phyloP scores from a whole-genome alignment of 2,113 vertebrate species.

The Donacobius atricapilla region DNA sequence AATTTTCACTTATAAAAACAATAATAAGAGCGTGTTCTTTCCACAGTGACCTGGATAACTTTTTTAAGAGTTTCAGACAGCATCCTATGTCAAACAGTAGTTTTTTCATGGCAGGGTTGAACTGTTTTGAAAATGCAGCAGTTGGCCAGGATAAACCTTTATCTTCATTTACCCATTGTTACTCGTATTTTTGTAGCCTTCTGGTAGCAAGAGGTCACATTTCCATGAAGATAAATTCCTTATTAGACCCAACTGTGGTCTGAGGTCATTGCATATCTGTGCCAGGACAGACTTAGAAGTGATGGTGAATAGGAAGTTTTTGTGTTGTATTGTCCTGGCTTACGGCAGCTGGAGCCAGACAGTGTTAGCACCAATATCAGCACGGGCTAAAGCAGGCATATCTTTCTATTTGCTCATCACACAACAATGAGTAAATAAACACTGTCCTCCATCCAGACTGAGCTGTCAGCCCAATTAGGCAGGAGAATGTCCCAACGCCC shows the following conservation, averaged over 20 bases:
- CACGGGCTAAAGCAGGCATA: slow-evolving; percentile 71
- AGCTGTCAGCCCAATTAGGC: slow-evolving; percentile 87
- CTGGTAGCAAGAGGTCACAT: slow-evolving; percentile 68
- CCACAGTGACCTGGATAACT: background rate
- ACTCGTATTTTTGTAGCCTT: slow-evolving; percentile 60
- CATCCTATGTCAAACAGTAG: background rate
- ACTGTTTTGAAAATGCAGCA: slow-evolving; percentile 52
- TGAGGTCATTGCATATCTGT: slow-evolving; percentile 75
- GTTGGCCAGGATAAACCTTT: slow-evolving; percentile 65
- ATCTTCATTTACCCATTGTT: slow-evolving; percentile 72
- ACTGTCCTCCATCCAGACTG: slow-evolving; percentile 74
- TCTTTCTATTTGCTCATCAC: slow-evolving; percentile 84
- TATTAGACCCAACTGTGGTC: slow-evolving; percentile 53
- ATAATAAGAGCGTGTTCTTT: background rate
- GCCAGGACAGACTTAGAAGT: slow-evolving; percentile 71
- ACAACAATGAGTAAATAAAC: slow-evolving; percentile 89
- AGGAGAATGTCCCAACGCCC: slow-evolving; percentile 56
- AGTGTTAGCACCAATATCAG: slow-evolving; percentile 78
- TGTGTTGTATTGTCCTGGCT: slow-evolving; percentile 81
- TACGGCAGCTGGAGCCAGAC: slow-evolving; percentile 81
- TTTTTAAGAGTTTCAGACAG: slow-evolving; percentile 2
- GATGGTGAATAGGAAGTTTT: slow-evolving; percentile 88
- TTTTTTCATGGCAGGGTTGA: slow-evolving; percentile 42
- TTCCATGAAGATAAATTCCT: slow-evolving; percentile 78
- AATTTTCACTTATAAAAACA: background rate